Base-by-base conservation (phyloP, 1,140 invertebrate genomes). In the Brachionus koreanus region DNA sequence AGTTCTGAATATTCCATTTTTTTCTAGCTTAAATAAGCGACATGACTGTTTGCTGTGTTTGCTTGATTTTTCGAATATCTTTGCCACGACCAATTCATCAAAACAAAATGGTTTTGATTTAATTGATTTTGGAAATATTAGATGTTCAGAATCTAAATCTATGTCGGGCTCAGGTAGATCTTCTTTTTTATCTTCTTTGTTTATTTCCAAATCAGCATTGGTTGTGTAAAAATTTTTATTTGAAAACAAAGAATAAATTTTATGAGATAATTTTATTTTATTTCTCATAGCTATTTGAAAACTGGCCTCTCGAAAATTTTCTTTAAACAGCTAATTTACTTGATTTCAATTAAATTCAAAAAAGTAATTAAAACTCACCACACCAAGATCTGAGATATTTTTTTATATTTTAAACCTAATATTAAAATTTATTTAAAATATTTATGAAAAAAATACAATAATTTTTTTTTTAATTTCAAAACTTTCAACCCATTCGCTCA, bases 1-100 rank as follows among this genome's bases (percentile, higher is more conserved):
- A 1, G 76, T 79, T 79, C 76, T n/a, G 57, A 79, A 79, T 39
- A 79, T 5, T 2, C 76, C 76, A 37, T 57, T 79, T 61, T 23
- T 29, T 25, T 79, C 76, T 13, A 79, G 25, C 35, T 79, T 79
- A 74, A 74, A 74, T 10, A 74, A 19, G 9, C 69, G 46, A 79
- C 76, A 79, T 5, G 49, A 35, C 57, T 79, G 69, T 33, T 43
- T 74, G 5, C 12, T 43, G 9, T 43, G 5, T 46, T 74, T 74
- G 10, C 25, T 43, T 43, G 9, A 5, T 74, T 79, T 57, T 7
- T 43, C 39, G 2, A 79, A 19, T 23, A 79, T 33, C 39, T 65
- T 57, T n/a, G 35, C 33, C 37, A 57, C 37, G 5, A 79, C 5
- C 4, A 79, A 7, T 19, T 79, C 76, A 43, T 65, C 42, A 16